phyloP scores from a whole-genome alignment of 2,888 invertebrate species.

The Zhuqinia jingwanae region DNA sequence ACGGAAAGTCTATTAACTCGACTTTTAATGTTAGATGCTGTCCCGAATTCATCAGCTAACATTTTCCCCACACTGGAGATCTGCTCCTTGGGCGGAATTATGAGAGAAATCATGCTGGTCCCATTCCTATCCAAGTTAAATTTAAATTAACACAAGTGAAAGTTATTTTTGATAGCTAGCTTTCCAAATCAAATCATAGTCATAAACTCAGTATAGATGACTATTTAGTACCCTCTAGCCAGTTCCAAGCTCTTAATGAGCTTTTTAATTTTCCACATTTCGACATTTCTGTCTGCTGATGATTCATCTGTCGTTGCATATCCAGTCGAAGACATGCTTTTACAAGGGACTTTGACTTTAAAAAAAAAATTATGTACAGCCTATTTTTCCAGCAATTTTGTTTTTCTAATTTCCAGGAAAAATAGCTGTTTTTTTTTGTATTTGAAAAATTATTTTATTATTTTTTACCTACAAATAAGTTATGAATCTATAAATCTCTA shows the following conservation, averaged over 20 bases:
- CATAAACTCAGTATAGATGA: too few species aligned
- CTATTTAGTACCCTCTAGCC: slow-evolving; percentile 99
- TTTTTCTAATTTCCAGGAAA: too few species aligned
- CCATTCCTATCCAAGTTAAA: slow-evolving; percentile 96
- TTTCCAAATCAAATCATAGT: too few species aligned
- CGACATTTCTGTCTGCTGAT: slow-evolving; percentile 99
- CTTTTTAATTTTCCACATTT: slow-evolving; percentile 99
- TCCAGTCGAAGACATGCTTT: slow-evolving; percentile 69
- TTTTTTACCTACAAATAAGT: too few species aligned
- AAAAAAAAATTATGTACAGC: too few species aligned
- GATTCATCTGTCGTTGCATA: slow-evolving; percentile 84
- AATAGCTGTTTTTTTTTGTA: too few species aligned
- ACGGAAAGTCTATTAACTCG: slow-evolving; percentile 99
- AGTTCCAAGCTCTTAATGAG: slow-evolving; percentile 99
- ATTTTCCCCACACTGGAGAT: slow-evolving; percentile 99
- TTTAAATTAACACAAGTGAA: too few species aligned
- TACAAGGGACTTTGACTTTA: not conserved
- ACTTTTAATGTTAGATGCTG: slow-evolving; percentile 99
- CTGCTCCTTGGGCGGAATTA: slow-evolving; percentile 99
- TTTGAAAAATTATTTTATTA: too few species aligned
- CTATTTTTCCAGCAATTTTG: too few species aligned
- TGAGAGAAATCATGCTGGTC: slow-evolving; percentile 97
- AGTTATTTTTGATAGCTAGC: too few species aligned
- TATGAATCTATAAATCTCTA: too few species aligned
- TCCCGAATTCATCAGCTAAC: slow-evolving; percentile 99